Evolutionary conservation across 2,888 invertebrate genomes (phyloP), one percentile per base, ranked within the genome.

Genomic region (Cryptosula pallasiana): DNA sequence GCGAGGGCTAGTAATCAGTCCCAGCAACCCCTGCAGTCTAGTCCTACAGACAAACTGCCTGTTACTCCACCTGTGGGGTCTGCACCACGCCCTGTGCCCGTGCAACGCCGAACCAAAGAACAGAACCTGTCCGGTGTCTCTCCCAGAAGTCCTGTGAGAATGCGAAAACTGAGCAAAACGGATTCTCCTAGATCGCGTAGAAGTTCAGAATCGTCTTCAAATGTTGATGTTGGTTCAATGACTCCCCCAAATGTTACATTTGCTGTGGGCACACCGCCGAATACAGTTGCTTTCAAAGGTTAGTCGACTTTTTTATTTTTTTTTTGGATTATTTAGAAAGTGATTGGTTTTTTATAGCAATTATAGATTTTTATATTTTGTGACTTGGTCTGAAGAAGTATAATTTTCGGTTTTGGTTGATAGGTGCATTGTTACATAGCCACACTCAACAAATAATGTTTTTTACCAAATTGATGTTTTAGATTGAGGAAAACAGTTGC

Each of bases 121-220:
- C 25, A 32, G 29, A 27, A 27, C 29, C 32, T 27, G 27, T 32
- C 63, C 16, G 25, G 5, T 23, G 25, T 25, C n/a, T 63, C 63
- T 3, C 55, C 34, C 3, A 35, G 25, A 23, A 71, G 71, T 25
- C 34, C 71, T 23, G 32, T 36, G 13, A 75, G 75, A 27, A 80
- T 81, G n/a, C 78, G 77, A 71, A 75, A 76, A 55, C 73, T 76
- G 58, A 78, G 79, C 71, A 76, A 78, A 58, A 78, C 78, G 71
- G 78, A 78, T 5, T 81, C 81, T 1, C 81, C 81, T 20, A 76
- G 80, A 45, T 80, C 81, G 25, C 35, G 70, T 3, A 35, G 55
- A 5, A 54, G 55, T 29, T 70, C 70, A 2, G 36, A 36, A 32
- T 70, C 70, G 2, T 69, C 69, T 32, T 70, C 36, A 36, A 54